phyloP scores from a whole-genome alignment of 2,113 vertebrate species.

The Serilophus lunatus region DNA sequence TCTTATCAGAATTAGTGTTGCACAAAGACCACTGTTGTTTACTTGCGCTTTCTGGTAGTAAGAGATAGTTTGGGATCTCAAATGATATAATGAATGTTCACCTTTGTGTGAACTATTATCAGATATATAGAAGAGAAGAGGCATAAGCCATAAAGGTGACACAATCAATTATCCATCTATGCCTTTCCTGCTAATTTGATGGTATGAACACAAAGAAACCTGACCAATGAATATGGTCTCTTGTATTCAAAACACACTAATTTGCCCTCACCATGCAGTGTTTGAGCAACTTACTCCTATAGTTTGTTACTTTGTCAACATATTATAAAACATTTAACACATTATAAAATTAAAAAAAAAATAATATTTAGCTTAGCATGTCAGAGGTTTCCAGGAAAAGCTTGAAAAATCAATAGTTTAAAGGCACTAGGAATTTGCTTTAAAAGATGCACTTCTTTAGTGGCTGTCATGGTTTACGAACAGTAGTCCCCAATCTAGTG shows the following conservation, averaged over 20 bases:
- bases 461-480: background rate
- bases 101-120: background rate
- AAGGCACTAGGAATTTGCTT: conserved; percentile 12
- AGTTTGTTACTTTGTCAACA: conserved; percentile 39
- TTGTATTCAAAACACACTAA: too few relatives aligned
- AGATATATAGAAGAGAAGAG: background rate
- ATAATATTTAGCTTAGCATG: background rate
- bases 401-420: conserved; percentile 7
- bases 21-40: background rate
- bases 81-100: background rate
- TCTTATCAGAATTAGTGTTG: background rate
- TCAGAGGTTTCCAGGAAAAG: conserved; percentile 35
- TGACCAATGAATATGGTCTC: background rate
- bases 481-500: background rate
- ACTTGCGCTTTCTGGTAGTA: background rate
- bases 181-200: background rate
- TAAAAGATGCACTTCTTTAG: conserved; percentile 23
- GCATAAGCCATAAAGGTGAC: background rate
- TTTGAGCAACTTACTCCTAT: conserved; percentile 34
- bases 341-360: conserved; percentile 11
- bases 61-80: background rate
- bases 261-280: background rate
- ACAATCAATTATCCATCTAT: background rate
- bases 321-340: background rate
- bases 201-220: background rate